Base-by-base conservation (phyloP, 2,113 vertebrate genomes). In the Mastomys coucha region DNA sequence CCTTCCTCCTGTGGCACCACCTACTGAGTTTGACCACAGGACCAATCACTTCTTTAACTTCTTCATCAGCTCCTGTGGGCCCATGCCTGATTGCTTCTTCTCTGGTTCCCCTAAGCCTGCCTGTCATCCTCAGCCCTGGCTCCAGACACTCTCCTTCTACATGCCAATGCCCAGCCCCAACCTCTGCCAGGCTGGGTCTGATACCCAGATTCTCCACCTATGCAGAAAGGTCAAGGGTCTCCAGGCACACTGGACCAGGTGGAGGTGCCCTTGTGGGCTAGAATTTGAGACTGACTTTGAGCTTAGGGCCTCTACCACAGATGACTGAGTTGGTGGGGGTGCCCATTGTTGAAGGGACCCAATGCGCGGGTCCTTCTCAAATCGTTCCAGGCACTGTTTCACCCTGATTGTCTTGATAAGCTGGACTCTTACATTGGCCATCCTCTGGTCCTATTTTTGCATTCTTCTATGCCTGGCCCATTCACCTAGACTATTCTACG, bases 41-140 rank as follows among this genome's bases (percentile, higher is more conserved):
- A 7, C 45, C 1, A 0, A 0, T 1, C 49, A 13, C 20, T 53
- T 3, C 33, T 39, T 16, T 0, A 0, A 14, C 26, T 16, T 63
- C 45, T 36, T 36, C 49, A 53, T 53, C 49, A 70, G 49, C 7
- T 72, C 67, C 49, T 39, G 20, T 69, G 16, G 33, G 10, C 45
- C 45, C 13, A 28, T 69, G 9, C 36, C 28, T 36, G 26, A 5
- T 69, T n/a, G n/a, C n/a, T n/a, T 67, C 13, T 69, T 88, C 45
- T 63, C 39, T 42, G 39, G 20, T 60, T 22, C 12, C 36, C 39
- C 2, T 76, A 63, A 31, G 17, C 2, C n/a, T 3, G 17, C n/a
- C 45, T n/a, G 28, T 51, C 8, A 0, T 17, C 10, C 33, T 39
- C 16, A 7, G 14, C 5, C 28, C 60, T 81, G 63, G 12, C 6